Percentiles rank a stretch among this genome's conserved stretches.
Conservation (phyloP, 2,888 invertebrate species). For the Formica aserva region DNA sequence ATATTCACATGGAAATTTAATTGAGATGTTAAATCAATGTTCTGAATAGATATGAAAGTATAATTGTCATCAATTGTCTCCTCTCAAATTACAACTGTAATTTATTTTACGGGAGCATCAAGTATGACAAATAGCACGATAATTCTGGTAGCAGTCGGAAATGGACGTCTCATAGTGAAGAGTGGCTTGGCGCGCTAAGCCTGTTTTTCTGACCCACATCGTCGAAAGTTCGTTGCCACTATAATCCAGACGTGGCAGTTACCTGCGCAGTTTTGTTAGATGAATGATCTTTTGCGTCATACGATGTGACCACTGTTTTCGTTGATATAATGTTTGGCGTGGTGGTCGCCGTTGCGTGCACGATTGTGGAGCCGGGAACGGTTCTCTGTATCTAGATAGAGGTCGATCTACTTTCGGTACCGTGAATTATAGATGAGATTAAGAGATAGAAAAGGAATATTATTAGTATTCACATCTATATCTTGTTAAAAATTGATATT, state of each 20-base stretch:
- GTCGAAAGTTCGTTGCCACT: constrained; percentile 82
- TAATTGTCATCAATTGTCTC: neutral
- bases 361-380: neutral
- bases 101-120: neutral
- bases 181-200: constrained; percentile 31
- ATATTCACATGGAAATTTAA: neutral
- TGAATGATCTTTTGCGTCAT: constrained; percentile 62
- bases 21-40: neutral
- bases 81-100: neutral
- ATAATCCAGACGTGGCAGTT: constrained; percentile 43
- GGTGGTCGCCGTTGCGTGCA: neutral
- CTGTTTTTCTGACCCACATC: constrained; percentile 84
- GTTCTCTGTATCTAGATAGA: neutral
- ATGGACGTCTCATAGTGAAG: constrained; percentile 22
- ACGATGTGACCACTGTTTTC: constrained; percentile 53
- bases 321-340: constrained; percentile 55
- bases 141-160: constrained; percentile 20
- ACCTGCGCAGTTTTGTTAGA: constrained; percentile 68
- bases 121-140: neutral
- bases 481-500: neutral
- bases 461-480: neutral
- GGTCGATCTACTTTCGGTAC: neutral
- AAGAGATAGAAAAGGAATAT: neutral
- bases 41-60: neutral
- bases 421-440: neutral